phyloP scores from a whole-genome alignment of 2,113 vertebrate species.

The Panurus biarmicus region DNA sequence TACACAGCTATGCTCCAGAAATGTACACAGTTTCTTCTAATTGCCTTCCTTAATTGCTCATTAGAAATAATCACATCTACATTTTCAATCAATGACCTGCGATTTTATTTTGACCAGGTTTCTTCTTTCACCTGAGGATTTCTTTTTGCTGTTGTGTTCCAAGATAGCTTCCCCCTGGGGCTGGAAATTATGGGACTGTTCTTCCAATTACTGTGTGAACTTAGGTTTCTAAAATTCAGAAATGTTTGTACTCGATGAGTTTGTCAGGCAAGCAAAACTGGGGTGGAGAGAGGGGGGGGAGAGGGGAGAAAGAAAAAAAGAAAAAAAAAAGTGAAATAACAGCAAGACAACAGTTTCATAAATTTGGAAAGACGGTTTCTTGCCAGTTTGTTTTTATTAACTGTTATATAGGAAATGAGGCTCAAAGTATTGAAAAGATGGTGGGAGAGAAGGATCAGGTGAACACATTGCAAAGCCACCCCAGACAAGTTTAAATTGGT shows the following conservation, averaged over 20 bases:
- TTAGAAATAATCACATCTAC: slow-evolving; percentile 33
- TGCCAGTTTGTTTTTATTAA: slow-evolving; percentile 70
- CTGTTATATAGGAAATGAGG: slow-evolving; percentile 72
- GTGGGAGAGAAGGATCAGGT: slow-evolving; percentile 42
- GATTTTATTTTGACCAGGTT: slow-evolving; percentile 47
- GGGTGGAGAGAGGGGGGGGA: too few relatives aligned
- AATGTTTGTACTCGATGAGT: slow-evolving; percentile 11
- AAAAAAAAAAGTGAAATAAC: slow-evolving; percentile 33
- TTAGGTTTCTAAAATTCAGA: slow-evolving; percentile 31
- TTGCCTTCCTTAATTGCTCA: neutral
- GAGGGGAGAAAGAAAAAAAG: neutral
- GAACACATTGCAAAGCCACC: slow-evolving; percentile 52
- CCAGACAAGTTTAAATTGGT: slow-evolving; percentile 38
- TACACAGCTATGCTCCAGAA: neutral
- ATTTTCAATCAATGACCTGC: slow-evolving; percentile 50
- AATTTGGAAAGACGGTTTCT: slow-evolving; percentile 50
- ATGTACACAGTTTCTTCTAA: neutral
- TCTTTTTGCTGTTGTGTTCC: slow-evolving; percentile 4
- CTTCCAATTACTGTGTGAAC: slow-evolving; percentile 17
- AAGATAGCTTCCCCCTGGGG: neutral
- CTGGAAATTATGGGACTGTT: slow-evolving; percentile 35
- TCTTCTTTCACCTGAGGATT: neutral
- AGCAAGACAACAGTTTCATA: slow-evolving; percentile 59
- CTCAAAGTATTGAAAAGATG: slow-evolving; percentile 64
- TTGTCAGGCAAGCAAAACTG: slow-evolving; percentile 55